Evolutionary conservation across 2,888 invertebrate genomes (phyloP).

Genomic region (Heteropelma amictum): DNA sequence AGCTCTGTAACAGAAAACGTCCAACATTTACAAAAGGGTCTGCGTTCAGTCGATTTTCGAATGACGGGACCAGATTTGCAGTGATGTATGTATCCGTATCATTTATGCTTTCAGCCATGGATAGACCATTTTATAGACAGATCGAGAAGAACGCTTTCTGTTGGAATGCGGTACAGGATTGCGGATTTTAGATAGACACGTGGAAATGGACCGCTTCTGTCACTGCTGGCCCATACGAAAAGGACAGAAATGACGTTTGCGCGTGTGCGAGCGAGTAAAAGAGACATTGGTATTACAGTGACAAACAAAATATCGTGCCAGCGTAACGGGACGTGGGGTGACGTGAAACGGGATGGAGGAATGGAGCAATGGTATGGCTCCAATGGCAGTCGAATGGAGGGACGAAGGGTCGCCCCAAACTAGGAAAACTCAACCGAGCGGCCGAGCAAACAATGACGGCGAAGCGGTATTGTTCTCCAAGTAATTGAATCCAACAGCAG

Average conservation of each 20-base stretch:
- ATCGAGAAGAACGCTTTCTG: slow-evolving; percentile 35
- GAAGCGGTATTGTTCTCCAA: slow-evolving; percentile 75
- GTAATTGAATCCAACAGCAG: slow-evolving; percentile 74
- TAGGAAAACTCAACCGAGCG: slow-evolving; percentile 73
- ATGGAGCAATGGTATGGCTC: slow-evolving; percentile 18
- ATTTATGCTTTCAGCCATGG: slow-evolving; percentile 1
- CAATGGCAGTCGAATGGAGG: slow-evolving; percentile 49
- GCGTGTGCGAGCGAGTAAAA: slow-evolving; percentile 5
- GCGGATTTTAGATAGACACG: slow-evolving; percentile 45
- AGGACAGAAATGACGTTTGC: slow-evolving; percentile 28
- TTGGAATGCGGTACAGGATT: slow-evolving; percentile 31
- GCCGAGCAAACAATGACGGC: slow-evolving; percentile 75
- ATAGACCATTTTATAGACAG: slow-evolving; percentile 11
- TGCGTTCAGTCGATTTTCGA: slow-evolving; percentile 33
- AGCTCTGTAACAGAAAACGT: not conserved
- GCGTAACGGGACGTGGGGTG: slow-evolving; percentile 64
- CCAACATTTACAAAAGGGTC: slow-evolving; percentile 35
- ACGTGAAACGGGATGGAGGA: slow-evolving; percentile 40
- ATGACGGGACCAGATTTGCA: slow-evolving; percentile 36
- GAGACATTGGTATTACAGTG: slow-evolving; percentile 66
- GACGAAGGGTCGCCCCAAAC: slow-evolving; percentile 63
- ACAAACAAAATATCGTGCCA: slow-evolving; percentile 74
- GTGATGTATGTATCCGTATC: slow-evolving; percentile 32
- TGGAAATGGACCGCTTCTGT: slow-evolving; percentile 47
- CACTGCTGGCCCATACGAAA: slow-evolving; percentile 17